These are phyloP conservation scores for Panagrolaimus sp. DNA, from an alignment of 1,140 invertebrate genomes.

Conservation along the genomic window DNA sequence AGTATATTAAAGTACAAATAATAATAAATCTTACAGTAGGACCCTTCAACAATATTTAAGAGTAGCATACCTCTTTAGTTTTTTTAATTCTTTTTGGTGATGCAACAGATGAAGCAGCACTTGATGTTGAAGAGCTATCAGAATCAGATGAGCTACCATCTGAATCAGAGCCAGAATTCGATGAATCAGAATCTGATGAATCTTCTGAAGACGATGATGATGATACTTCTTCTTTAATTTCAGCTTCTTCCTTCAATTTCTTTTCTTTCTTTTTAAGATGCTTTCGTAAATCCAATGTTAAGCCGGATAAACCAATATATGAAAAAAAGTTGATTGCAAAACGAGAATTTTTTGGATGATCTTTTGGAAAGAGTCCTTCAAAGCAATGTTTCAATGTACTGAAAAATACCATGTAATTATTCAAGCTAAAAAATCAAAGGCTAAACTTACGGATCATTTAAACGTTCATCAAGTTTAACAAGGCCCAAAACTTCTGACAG, in stretches of 20 bases:
- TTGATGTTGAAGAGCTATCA: neutral
- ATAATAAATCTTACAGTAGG: no score
- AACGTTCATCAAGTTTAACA: constrained; percentile 76
- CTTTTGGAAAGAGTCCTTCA: constrained; percentile 84
- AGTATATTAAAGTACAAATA: no score
- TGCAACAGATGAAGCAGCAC: neutral
- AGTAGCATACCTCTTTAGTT: neutral
- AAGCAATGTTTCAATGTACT: constrained; percentile 79
- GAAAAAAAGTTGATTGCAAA: constrained; percentile 99
- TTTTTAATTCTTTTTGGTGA: neutral
- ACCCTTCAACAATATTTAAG: no score
- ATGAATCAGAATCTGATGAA: constrained; percentile 1
- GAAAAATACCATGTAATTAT: constrained; percentile 52
- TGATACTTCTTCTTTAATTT: constrained; percentile 23
- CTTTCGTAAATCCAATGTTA: constrained; percentile 36
- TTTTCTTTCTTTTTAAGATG: constrained; percentile 21
- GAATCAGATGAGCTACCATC: neutral
- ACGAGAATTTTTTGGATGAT: constrained; percentile 89
- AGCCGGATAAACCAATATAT: constrained; percentile 87
- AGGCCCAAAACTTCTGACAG: constrained; percentile 91
- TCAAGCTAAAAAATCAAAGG: constrained; percentile 1
- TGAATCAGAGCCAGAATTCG: constrained; percentile 6
- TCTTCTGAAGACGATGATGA: neutral
- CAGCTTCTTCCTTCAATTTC: constrained; percentile 25
- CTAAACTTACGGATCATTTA: constrained; percentile 71